Evolutionary conservation across 2,888 invertebrate genomes (phyloP).

Genomic region (Metallyticus violacea): DNA sequence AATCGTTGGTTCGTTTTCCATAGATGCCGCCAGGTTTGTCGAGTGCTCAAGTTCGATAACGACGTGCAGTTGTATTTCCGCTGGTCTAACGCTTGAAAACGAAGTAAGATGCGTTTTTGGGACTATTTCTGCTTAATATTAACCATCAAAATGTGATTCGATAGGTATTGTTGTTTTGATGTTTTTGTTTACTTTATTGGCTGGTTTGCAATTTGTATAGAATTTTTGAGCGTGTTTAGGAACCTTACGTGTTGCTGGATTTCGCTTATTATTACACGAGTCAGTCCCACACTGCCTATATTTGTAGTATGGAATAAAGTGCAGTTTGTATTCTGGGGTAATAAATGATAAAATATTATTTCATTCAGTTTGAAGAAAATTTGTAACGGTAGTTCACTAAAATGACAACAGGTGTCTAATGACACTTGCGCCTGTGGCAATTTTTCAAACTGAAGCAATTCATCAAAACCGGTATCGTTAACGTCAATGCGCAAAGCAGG

Average conservation of each 20-base stretch:
- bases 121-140: not conserved
- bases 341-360: too few relatives aligned
- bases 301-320: too few relatives aligned
- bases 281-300: not conserved
- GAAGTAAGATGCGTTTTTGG: not conserved
- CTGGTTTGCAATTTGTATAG: not conserved
- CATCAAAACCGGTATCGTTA: not conserved
- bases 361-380: too few relatives aligned
- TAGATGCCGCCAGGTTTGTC: conserved; percentile 18
- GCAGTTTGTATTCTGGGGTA: too few relatives aligned
- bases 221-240: not conserved
- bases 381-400: not conserved
- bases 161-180: not conserved
- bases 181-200: not conserved
- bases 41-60: not conserved
- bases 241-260: not conserved
- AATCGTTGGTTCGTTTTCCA: conserved; percentile 14
- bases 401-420: not conserved
- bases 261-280: not conserved
- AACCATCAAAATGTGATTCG: not conserved
- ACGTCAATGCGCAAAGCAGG: not conserved
- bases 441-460: not conserved
- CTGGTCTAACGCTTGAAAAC: not conserved
- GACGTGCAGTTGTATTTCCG: not conserved
- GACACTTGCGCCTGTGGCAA: not conserved